These are phyloP conservation scores for Papilio glaucus DNA, from an alignment of 1,140 invertebrate genomes.

Conservation along the genomic window DNA sequence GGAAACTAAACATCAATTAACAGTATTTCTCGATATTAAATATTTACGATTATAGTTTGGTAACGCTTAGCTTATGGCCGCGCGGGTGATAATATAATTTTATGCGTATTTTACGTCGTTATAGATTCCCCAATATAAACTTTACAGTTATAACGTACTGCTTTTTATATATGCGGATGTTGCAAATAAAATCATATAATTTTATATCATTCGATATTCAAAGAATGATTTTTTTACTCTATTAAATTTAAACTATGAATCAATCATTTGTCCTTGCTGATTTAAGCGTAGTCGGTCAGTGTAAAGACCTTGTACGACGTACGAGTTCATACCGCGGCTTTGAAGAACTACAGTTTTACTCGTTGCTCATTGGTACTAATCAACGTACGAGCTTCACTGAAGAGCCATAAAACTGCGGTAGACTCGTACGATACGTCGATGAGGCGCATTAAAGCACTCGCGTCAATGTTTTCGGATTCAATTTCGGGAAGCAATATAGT, in stretches of 20 bases:
- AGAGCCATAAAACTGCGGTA: too few relatives aligned
- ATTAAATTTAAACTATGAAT: neutral
- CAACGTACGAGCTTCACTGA: too few relatives aligned
- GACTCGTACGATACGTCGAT: too few relatives aligned
- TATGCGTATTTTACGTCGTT: slow-evolving; percentile 23
- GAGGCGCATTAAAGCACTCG: too few relatives aligned
- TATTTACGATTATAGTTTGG: slow-evolving; percentile 38
- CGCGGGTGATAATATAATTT: slow-evolving; percentile 21
- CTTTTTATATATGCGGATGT: slow-evolving; percentile 19
- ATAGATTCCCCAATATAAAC: slow-evolving; percentile 20
- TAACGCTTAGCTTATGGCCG: slow-evolving; percentile 18
- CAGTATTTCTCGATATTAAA: slow-evolving; percentile 39
- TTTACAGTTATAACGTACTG: slow-evolving; percentile 18
- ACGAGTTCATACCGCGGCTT: too few relatives aligned
- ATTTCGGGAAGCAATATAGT: too few relatives aligned
- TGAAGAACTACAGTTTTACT: too few relatives aligned
- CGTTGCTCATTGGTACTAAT: too few relatives aligned
- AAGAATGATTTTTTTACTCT: neutral
- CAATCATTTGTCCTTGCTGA: neutral
- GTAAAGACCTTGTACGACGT: too few relatives aligned
- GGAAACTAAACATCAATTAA: slow-evolving; percentile 27
- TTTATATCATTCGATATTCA: slow-evolving; percentile 29
- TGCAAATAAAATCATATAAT: slow-evolving; percentile 30
- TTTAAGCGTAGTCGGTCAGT: slow-evolving; percentile 43
- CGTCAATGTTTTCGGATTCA: too few relatives aligned